Conservation (phyloP, 2,888 invertebrate species). For the Cantharis rufa region DNA sequence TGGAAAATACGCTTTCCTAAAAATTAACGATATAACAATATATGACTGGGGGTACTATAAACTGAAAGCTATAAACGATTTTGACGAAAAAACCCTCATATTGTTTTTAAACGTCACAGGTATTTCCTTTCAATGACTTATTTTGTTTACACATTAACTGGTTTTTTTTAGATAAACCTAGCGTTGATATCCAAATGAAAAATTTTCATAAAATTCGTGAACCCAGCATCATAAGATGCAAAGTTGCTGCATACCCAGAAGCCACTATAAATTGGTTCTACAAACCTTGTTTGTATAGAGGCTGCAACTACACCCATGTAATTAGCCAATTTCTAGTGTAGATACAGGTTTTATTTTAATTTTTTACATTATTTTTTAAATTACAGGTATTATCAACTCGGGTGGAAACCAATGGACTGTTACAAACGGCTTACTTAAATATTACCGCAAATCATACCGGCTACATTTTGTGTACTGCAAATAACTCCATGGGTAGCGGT, state of each 20-base stretch:
- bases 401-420: slow-evolving; percentile 29
- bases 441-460: slow-evolving; percentile 55
- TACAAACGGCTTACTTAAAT: slow-evolving; percentile 48
- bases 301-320: slow-evolving; percentile 42
- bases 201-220: slow-evolving; percentile 56
- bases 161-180: slow-evolving; percentile 57
- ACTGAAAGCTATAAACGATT: slow-evolving; percentile 59
- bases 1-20: slow-evolving; percentile 50
- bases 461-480: slow-evolving; percentile 54
- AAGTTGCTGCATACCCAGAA: slow-evolving; percentile 61
- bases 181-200: slow-evolving; percentile 49
- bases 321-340: neutral
- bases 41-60: slow-evolving; percentile 64
- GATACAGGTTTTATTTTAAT: neutral
- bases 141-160: slow-evolving; percentile 45
- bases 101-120: slow-evolving; percentile 62
- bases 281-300: slow-evolving; percentile 54
- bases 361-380: too few species aligned
- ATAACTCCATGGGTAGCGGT: slow-evolving; percentile 51
- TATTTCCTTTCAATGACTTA: slow-evolving; percentile 55
- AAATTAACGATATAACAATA: slow-evolving; percentile 58
- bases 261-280: slow-evolving; percentile 63
- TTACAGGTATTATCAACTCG: slow-evolving; percentile 5
- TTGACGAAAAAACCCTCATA: slow-evolving; percentile 52
- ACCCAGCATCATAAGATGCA: slow-evolving; percentile 57